phyloP scores from a whole-genome alignment of 1,140 invertebrate genomes.

The Drosophila neocordata region DNA sequence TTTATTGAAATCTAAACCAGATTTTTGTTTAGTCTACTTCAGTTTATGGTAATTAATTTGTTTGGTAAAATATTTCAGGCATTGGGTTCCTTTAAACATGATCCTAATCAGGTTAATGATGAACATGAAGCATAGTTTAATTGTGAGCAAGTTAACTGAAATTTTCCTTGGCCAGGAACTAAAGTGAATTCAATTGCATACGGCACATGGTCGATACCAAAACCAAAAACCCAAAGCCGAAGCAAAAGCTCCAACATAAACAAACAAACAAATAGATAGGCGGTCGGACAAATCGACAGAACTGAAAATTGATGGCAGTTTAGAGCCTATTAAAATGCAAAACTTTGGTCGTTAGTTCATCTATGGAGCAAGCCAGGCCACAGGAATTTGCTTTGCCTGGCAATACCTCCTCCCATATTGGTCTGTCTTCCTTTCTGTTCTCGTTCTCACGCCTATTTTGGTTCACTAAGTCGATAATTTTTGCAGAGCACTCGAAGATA shows the following conservation, averaged over 20 bases:
- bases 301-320: conserved; percentile 41
- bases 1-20: no score
- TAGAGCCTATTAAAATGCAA: conserved; percentile 71
- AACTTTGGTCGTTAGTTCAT: conserved; percentile 41
- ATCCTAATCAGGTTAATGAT: neutral
- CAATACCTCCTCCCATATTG: neutral
- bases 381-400: no score
- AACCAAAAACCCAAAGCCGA: neutral
- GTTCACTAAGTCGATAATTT: conserved; percentile 21
- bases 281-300: conserved; percentile 14
- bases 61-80: neutral
- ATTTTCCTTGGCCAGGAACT: conserved; percentile 32
- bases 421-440: neutral
- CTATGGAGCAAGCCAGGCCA: conserved; percentile 21
- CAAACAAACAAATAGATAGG: conserved; percentile 25
- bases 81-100: neutral
- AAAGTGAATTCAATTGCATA: conserved; percentile 36
- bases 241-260: conserved; percentile 31
- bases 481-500: conserved; percentile 14
- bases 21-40: neutral
- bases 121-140: conserved; percentile 8
- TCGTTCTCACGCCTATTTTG: neutral
- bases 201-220: conserved; percentile 15
- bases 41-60: neutral
- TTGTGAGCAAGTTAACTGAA: conserved; percentile 26